phyloP scores from a whole-genome alignment of 2,888 invertebrate genomes.

The Cryptops parisi region DNA sequence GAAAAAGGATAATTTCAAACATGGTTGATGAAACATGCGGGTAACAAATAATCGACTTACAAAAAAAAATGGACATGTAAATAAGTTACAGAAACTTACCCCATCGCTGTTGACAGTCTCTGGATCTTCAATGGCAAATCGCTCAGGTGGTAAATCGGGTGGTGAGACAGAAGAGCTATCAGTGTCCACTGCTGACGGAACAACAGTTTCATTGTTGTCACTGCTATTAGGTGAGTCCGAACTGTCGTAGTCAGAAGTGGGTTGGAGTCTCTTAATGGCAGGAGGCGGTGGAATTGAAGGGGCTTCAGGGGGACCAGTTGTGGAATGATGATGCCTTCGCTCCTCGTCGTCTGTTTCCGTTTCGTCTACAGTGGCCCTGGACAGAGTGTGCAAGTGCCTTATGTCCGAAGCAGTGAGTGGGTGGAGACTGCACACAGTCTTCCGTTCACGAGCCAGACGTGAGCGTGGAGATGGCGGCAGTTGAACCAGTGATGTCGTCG shows the following conservation, averaged over 20 bases:
- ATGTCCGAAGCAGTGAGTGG: conserved; percentile 25
- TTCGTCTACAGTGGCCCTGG: conserved; percentile 11
- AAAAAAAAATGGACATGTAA: no score
- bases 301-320: not conserved
- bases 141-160: no score
- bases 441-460: conserved; percentile 26
- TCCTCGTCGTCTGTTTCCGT: conserved; percentile 21
- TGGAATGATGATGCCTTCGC: no score
- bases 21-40: no score
- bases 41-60: no score
- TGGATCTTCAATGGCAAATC: no score
- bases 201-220: conserved; percentile 28
- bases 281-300: conserved; percentile 17
- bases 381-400: conserved; percentile 17
- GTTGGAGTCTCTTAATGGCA: conserved; percentile 20
- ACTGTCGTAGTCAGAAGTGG: conserved; percentile 30
- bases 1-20: no score
- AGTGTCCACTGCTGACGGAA: not conserved
- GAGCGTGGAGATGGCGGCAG: conserved; percentile 22
- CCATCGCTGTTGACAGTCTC: no score
- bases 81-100: no score
- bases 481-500: conserved; percentile 20
- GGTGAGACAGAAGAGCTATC: no score
- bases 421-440: conserved; percentile 28
- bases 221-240: conserved; percentile 35